phyloP scores from a whole-genome alignment of 1,140 invertebrate genomes.

The Atopsyche davidsoni region DNA sequence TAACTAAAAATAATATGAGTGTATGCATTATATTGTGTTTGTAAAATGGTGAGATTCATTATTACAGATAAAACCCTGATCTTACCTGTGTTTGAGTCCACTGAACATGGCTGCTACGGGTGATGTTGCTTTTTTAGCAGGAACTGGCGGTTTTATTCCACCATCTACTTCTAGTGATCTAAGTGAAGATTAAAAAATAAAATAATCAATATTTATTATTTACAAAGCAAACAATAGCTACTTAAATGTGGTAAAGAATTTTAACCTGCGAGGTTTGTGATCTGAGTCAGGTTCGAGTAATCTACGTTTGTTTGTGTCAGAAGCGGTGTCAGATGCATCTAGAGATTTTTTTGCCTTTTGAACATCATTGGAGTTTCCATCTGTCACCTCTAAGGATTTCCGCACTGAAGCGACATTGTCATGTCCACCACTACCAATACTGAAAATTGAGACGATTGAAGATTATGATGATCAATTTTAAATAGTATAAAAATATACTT shows the following conservation, averaged over 20 bases:
- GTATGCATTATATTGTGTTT: background rate
- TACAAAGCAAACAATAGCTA: background rate
- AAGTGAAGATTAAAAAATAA: background rate
- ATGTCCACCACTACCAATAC: constrained; percentile 20
- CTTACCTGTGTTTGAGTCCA: constrained; percentile 43
- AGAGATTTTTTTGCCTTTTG: constrained; percentile 17
- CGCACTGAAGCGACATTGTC: constrained; percentile 45
- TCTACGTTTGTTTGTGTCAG: constrained; percentile 20
- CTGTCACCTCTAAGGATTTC: constrained; percentile 47
- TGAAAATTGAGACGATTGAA: constrained; percentile 1
- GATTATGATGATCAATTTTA: background rate
- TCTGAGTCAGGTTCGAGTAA: constrained; percentile 17
- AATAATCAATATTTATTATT: background rate
- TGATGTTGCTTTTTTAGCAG: constrained; percentile 54
- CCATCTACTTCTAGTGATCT: constrained; percentile 27
- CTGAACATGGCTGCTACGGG: constrained; percentile 47
- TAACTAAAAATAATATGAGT: background rate
- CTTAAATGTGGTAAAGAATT: background rate
- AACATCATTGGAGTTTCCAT: constrained; percentile 34
- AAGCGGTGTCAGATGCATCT: constrained; percentile 18
- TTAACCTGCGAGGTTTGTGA: constrained; percentile 19
- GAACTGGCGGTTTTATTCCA: constrained; percentile 50
- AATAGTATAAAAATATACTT: constrained; percentile 1
- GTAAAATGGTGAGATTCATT: background rate
- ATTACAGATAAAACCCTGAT: background rate